These are phyloP conservation scores for Drosophila flavopinicola DNA, from an alignment of 2,888 invertebrate genomes.

Conservation along the genomic window DNA sequence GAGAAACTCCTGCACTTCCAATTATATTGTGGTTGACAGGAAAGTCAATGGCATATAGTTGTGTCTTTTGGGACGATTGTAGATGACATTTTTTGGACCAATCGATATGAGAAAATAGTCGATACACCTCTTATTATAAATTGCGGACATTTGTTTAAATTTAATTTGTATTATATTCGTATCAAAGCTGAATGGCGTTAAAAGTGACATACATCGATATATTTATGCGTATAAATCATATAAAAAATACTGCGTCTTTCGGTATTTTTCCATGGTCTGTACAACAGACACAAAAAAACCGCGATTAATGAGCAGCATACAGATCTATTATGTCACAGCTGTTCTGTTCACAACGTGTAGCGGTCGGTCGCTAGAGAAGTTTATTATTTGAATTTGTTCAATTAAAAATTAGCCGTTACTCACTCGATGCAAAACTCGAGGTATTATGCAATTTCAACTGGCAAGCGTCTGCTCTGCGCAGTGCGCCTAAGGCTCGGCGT, in stretches of 20 bases:
- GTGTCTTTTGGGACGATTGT: neutral
- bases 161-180: too few relatives aligned
- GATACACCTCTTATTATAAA: too few relatives aligned
- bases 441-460: conserved; percentile 57
- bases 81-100: neutral
- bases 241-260: neutral
- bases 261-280: conserved; percentile 12
- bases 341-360: conserved; percentile 66
- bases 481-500: conserved; percentile 45
- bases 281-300: conserved; percentile 2
- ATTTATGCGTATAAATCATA: neutral
- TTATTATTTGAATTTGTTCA: conserved; percentile 49
- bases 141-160: neutral
- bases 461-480: conserved; percentile 71
- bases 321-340: conserved; percentile 54
- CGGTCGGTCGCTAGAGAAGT: conserved; percentile 27
- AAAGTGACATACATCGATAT: neutral
- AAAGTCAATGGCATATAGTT: conserved; percentile 21
- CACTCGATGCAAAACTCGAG: conserved; percentile 78
- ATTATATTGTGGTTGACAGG: conserved; percentile 30
- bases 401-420: conserved; percentile 64
- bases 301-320: conserved; percentile 38
- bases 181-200: neutral
- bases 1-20: conserved; percentile 22
- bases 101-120: too few relatives aligned